Base-by-base conservation (phyloP, 2,113 vertebrate genomes). In the Calypte anna region DNA sequence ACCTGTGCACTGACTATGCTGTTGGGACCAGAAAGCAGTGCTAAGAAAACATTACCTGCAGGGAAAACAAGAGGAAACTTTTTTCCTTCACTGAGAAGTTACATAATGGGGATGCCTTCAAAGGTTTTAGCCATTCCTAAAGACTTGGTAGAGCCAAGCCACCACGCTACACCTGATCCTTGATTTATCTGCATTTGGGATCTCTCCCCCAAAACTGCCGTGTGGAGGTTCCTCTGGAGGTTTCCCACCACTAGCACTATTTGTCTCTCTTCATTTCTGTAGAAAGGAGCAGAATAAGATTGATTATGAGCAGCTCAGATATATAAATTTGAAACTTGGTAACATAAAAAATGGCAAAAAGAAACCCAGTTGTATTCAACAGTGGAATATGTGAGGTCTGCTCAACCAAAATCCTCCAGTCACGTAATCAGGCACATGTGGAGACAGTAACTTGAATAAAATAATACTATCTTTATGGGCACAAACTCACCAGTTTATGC, bases 211-310 rank as follows among this genome's bases (percentile, higher is more conserved):
- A 61, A 23, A 91, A 66, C 2, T 59, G 8, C 44, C 58, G 6
- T 5, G 10, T 36, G 53, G 23, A 70, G 43, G 25, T 75, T 91
- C 20, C n/a, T 62, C 51, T 40, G 33, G 63, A 38, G 31, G 21
- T 23, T 33, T 55, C 58, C 28, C 7, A 4, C 40, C 23, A 46
- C 36, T 0, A 1, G 22, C 8, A 64, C 43, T 3, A 2, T 2
- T 0, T 1, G 1, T 17, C n/a, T 80, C 33, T 62, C 62, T 72
- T 4, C 72, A 43, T 43, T 69, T 73, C 27, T 31, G 13, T 38
- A 90, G 48, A 19, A 55, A 88, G 15, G 15, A 87, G 54, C 8
- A 50, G 33, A 92, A 59, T 40, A 59, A 86, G 81, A 23, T 10
- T 68, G 28, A 55, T 64, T 86, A 24, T 12, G 43, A 85, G 22